Evolutionary conservation across 2,888 invertebrate genomes (phyloP), one percentile per base, ranked within the genome.

Genomic region (Metallyticus violacea): DNA sequence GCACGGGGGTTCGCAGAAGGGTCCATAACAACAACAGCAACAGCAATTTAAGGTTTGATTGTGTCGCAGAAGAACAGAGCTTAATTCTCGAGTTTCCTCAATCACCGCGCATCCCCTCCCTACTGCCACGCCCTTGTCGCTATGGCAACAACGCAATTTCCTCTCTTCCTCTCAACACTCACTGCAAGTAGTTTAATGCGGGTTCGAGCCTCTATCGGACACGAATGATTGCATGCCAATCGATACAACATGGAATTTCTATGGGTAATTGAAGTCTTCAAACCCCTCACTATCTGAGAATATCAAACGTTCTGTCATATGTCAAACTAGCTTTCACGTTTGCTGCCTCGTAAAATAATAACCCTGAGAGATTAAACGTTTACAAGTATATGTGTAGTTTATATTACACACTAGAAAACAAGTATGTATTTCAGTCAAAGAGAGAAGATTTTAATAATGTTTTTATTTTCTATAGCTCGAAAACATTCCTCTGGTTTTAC

Each of bases 81-180:
- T 85, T 85, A 85, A 85, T 85, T 85, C 85, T 85, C 28, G 79
- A 85, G 85, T 79, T 85, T 79, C 85, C 79, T 77, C 81, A 62
- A 62, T 62, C 40, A 62, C 15, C 4, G 40, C 40, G 15, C 40
- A 40, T 22, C 40, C 40, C 40, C 22, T 22, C 15, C 40, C 15
- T 62, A 29, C 29, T 27, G 40, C 40, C 81, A 82, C 82, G 76
- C 76, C 82, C 82, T 62, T 40, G 26, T 82, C 82, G 26, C 82
- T 62, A 82, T 82, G 62, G 82, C 82, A 82, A 82, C 82, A 81
- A n/a, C 81, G 30, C 25, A 25, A 25, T 26, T 78, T 78, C 25
- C 78, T 25, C 40, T 78, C 78, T 78, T 78, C 25, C 78, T 25
- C 40, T 78, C 78, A n/a, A 78, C 78, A 78, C 26, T 26, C 26